Evolutionary conservation across 2,888 invertebrate species (phyloP), one percentile per base, ranked within the genome.

Genomic region (Carpatolechia fugitivella): DNA sequence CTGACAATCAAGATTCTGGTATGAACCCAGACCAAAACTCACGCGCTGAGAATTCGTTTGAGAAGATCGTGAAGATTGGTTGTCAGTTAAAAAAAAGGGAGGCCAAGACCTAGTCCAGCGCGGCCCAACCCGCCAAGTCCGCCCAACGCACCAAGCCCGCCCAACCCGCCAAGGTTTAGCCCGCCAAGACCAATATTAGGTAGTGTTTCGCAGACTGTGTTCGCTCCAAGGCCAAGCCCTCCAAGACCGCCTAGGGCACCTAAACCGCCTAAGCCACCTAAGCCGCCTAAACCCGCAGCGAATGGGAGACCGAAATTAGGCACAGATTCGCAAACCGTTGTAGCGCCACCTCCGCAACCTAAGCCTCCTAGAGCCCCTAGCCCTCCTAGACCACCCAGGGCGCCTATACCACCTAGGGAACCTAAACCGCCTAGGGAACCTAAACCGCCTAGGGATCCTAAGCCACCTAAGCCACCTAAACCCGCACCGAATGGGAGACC

Each of bases 41-140:
- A n/a, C 1, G 29, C 11, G 11, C 20, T 36, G n/a, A 7, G 35
- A 20, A n/a, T n/a, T 49, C 1, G 24, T 11, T 49, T 36, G 20
- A 13, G 18, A 47, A 14, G 52, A 61, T 6, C 58, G 31, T n/a
- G 64, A 68, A 31, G 64, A 65, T 31, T 52, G 16, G 49, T 49
- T 13, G 50, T 53, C 62, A 49, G 61, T 71, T 69, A 80, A 68
- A 78, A 74, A 77, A 78, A 80, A 74, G 52, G 47, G 16, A 55
- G 11, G 8, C 56, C 56, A 7, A 56, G 33, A 36, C 57, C 54
- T 0, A 36, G n/a, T 2, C 24, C 16, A 16, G 33, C 41, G 3
- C 38, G 13, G n/a, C 51, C 55, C 1, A 24, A 8, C 64, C 62
- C 0, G 58, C 54, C 1, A n/a, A 60, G 38, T 2, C 60, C 59